phyloP scores from a whole-genome alignment of 2,797 vertebrate species.

The Chiroxiphia lanceolata region DNA sequence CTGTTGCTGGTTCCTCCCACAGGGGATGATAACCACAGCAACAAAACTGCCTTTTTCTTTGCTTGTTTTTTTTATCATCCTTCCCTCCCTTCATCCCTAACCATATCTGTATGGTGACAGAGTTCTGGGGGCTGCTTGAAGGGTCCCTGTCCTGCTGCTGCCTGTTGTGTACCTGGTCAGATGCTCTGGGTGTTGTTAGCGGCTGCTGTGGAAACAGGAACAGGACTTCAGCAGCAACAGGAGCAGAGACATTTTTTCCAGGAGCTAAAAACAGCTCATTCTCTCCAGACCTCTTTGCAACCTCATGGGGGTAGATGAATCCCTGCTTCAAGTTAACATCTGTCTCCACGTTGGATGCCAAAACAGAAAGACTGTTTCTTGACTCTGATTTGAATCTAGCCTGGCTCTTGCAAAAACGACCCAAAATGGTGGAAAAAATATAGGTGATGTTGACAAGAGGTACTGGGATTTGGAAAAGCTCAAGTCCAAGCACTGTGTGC shows the following conservation, averaged over 20 bases:
- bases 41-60: neutral
- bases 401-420: neutral
- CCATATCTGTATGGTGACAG: accelerated
- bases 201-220: slow-evolving; percentile 49
- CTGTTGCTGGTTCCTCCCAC: neutral
- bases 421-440: neutral
- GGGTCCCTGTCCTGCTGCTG: neutral
- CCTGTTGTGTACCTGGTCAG: neutral
- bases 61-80: neutral
- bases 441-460: neutral
- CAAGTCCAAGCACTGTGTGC: accelerated
- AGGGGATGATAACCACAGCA: neutral
- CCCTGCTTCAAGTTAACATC: neutral
- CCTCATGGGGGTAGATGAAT: slow-evolving; percentile 6
- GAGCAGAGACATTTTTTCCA: slow-evolving; percentile 30
- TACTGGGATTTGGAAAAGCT: neutral
- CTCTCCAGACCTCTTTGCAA: slow-evolving; percentile 12
- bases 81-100: neutral
- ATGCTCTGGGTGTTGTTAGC: neutral
- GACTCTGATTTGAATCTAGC: neutral
- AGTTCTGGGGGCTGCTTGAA: neutral
- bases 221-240: slow-evolving; percentile 28
- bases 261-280: slow-evolving; percentile 13
- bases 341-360: slow-evolving; percentile 18
- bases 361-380: neutral